phyloP scores from a whole-genome alignment of 2,113 vertebrate genomes.

The Gallinago paraguaiae region DNA sequence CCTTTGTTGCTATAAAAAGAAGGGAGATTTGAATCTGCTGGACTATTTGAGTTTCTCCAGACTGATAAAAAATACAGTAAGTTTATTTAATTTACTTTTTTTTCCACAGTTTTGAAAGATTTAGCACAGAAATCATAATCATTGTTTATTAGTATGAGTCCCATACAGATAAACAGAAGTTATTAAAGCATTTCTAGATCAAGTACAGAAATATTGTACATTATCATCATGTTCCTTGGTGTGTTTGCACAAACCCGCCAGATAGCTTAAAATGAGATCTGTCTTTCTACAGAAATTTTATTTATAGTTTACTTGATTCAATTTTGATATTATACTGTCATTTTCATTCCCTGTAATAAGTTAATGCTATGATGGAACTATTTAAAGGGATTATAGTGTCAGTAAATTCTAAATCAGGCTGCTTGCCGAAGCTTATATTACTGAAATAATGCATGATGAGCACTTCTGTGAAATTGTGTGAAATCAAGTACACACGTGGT shows the following conservation, averaged over 20 bases:
- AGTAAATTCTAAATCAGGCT: constrained; percentile 22
- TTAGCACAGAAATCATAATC: not conserved
- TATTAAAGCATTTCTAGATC: not conserved
- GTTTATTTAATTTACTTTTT: not conserved
- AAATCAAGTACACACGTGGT: not conserved
- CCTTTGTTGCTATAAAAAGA: not conserved
- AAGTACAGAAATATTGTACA: not conserved
- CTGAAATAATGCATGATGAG: not conserved
- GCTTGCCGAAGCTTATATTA: not conserved
- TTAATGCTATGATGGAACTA: not conserved
- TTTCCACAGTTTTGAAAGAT: not conserved
- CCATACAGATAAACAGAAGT: not conserved
- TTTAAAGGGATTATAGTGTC: not conserved
- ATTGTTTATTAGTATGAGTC: not conserved
- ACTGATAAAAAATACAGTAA: not conserved
- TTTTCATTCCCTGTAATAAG: constrained; percentile 6
- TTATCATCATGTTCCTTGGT: not conserved
- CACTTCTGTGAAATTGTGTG: not conserved
- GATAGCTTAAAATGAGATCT: not conserved
- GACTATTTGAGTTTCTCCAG: not conserved
- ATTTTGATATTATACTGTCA: not conserved
- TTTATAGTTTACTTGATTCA: constrained; percentile 3
- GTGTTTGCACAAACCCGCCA: not conserved
- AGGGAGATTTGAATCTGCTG: not conserved
- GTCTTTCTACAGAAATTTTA: not conserved